These are phyloP conservation scores for Agriopis aurantiaria DNA, from an alignment of 2,888 invertebrate genomes.

Conservation along the genomic window DNA sequence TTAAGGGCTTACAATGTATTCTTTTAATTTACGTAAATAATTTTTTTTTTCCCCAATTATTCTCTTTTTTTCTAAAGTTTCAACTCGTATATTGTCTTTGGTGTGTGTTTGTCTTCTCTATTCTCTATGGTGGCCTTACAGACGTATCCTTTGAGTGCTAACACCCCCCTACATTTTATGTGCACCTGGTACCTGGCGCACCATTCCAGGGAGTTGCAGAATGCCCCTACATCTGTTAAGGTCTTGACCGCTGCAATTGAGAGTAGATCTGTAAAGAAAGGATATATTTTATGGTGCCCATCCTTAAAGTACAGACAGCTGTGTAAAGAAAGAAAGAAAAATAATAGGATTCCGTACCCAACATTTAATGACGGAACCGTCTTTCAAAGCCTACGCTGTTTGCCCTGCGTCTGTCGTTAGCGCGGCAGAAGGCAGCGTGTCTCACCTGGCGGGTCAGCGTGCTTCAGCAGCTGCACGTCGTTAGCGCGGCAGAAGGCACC, in stretches of 20 bases:
- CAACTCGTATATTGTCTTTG: background rate
- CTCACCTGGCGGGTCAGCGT: too few species aligned
- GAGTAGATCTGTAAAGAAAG: slow-evolving; percentile 70
- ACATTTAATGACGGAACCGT: too few species aligned
- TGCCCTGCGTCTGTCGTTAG: too few species aligned
- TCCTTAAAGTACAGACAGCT: background rate
- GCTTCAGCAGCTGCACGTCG: too few species aligned
- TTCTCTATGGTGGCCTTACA: slow-evolving; percentile 75
- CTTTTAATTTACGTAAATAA: too few species aligned
- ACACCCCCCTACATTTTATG: slow-evolving; percentile 95
- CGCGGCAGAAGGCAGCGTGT: too few species aligned
- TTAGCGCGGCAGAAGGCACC: too few species aligned
- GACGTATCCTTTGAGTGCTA: slow-evolving; percentile 96
- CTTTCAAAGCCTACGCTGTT: too few species aligned
- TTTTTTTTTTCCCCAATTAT: too few species aligned
- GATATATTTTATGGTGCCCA: background rate
- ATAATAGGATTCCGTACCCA: too few species aligned
- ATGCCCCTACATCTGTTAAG: slow-evolving; percentile 77
- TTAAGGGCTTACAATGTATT: too few species aligned
- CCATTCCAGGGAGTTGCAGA: slow-evolving; percentile 89
- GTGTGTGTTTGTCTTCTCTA: slow-evolving; percentile 35
- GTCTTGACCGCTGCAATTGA: slow-evolving; percentile 84
- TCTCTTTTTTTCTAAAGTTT: background rate
- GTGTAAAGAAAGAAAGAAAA: too few species aligned
- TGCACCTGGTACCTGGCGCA: slow-evolving; percentile 95